phyloP scores from a whole-genome alignment of 2,113 vertebrate genomes.

The Accipiter virgatus region DNA sequence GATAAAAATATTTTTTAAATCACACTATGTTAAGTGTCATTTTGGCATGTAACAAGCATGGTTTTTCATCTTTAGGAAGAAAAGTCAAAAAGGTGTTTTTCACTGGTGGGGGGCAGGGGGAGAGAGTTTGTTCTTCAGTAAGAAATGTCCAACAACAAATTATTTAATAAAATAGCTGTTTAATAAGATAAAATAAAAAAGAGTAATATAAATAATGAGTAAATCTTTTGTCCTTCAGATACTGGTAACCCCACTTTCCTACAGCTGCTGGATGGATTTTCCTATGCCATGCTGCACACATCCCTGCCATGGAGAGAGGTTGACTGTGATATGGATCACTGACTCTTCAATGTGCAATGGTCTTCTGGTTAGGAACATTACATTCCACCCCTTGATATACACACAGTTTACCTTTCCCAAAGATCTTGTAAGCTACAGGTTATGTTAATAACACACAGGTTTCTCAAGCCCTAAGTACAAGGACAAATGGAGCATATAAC shows the following conservation, averaged over 20 bases:
- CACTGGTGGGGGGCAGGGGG: rapidly evolving
- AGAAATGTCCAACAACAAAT: neutral
- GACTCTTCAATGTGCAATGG: neutral
- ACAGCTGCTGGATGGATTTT: neutral
- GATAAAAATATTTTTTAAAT: neutral
- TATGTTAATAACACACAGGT: neutral
- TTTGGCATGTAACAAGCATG: neutral
- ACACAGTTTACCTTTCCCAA: neutral
- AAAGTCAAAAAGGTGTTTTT: neutral
- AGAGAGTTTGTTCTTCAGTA: neutral
- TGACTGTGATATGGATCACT: neutral
- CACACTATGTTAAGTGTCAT: neutral
- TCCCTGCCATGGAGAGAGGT: rapidly evolving
- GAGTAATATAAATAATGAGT: neutral
- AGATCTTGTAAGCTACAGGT: neutral
- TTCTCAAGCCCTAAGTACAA: neutral
- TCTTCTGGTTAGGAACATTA: neutral
- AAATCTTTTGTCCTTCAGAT: neutral
- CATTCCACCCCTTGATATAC: neutral
- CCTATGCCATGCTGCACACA: neutral
- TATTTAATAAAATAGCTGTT: neutral
- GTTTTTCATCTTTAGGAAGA: neutral
- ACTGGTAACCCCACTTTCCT: neutral
- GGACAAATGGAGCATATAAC: neutral
- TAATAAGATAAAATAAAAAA: neutral